Conservation (phyloP, 1,140 invertebrate genomes). For the Scaptomyza pallida region DNA sequence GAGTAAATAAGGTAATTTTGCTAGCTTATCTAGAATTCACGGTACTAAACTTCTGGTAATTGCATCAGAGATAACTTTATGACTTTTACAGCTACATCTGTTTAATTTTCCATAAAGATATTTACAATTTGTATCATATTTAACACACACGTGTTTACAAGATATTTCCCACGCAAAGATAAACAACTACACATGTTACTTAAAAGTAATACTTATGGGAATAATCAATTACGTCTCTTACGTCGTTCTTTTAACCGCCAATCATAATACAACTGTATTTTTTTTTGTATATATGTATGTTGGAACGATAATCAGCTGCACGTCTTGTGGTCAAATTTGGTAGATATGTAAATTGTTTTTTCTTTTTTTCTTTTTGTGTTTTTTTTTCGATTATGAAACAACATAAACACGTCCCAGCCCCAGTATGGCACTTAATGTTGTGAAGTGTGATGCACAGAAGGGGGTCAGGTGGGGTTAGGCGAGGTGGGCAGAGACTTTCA, state of each 20-base stretch:
- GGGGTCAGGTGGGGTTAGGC: neutral
- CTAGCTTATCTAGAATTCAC: too few species aligned
- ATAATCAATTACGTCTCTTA: neutral
- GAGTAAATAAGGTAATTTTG: too few species aligned
- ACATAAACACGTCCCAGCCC: conserved; percentile 56
- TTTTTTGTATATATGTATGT: conserved; percentile 15
- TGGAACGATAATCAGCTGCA: conserved; percentile 49
- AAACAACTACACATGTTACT: neutral
- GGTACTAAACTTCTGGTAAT: too few species aligned
- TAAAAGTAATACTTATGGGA: neutral
- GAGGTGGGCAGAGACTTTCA: conserved; percentile 66
- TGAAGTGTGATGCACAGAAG: neutral
- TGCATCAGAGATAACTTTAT: too few species aligned
- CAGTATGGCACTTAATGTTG: conserved; percentile 47
- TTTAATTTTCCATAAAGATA: too few species aligned
- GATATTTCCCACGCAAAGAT: neutral
- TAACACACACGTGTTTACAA: neutral
- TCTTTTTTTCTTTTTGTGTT: too few species aligned
- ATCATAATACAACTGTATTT: neutral
- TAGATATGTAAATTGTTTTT: conserved; percentile 76
- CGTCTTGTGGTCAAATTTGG: conserved; percentile 43
- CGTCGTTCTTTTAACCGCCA: neutral
- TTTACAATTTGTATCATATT: neutral
- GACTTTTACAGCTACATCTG: too few species aligned
- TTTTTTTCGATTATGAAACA: conserved; percentile 72